phyloP scores from a whole-genome alignment of 2,797 vertebrate genomes.

The Buphagus erythrorhynchus region DNA sequence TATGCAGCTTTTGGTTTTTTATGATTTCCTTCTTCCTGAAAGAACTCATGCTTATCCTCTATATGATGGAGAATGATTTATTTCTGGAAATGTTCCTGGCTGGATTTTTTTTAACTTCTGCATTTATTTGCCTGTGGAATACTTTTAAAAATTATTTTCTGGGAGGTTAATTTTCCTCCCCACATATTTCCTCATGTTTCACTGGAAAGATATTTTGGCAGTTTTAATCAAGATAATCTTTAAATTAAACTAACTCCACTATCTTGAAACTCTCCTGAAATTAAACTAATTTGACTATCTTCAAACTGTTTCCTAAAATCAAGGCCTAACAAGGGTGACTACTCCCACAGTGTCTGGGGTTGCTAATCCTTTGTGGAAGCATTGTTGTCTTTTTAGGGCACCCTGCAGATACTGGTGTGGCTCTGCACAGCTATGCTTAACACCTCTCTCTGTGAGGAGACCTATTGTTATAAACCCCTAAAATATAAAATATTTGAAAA shows the following conservation, averaged over 20 bases:
- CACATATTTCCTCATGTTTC: neutral
- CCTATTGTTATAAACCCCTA: neutral
- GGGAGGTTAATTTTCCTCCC: neutral
- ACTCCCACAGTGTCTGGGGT: neutral
- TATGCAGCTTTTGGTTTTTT: neutral
- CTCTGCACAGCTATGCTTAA: neutral
- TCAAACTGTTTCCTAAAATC: neutral
- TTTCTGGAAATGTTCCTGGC: neutral
- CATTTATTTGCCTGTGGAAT: neutral
- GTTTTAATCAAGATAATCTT: neutral
- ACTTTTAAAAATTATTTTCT: neutral
- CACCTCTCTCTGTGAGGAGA: too few relatives aligned
- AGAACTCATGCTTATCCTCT: neutral
- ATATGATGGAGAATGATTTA: neutral
- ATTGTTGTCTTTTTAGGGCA: neutral
- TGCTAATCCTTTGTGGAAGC: neutral
- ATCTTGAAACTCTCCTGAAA: neutral
- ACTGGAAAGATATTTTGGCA: neutral
- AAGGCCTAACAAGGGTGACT: neutral
- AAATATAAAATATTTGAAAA: neutral
- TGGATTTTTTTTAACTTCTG: neutral
- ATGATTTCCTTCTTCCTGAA: neutral
- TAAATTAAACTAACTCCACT: neutral
- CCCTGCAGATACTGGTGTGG: neutral
- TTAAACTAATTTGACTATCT: neutral